phyloP scores from a whole-genome alignment of 2,888 invertebrate genomes.

The Eilema depressum region DNA sequence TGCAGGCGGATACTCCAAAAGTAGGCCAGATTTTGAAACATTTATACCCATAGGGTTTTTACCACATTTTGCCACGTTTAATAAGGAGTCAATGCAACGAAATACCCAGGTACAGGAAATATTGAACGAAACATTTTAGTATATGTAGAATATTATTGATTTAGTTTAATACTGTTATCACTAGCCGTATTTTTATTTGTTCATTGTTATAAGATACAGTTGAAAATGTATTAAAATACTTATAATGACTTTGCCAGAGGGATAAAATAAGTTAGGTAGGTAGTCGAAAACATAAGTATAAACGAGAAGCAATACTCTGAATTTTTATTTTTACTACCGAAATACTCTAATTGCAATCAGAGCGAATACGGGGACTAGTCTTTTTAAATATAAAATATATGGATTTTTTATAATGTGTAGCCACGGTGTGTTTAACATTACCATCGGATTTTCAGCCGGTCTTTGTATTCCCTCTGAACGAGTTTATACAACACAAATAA shows the following conservation, averaged over 20 bases:
- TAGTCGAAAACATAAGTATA: slow-evolving; percentile 85
- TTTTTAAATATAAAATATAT: slow-evolving; percentile 31
- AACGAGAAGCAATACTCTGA: slow-evolving; percentile 86
- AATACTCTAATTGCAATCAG: slow-evolving; percentile 77
- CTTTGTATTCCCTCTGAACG: slow-evolving; percentile 62
- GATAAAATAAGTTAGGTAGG: slow-evolving; percentile 82
- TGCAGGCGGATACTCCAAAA: slow-evolving; percentile 37
- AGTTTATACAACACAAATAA: slow-evolving; percentile 63
- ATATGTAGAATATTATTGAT: slow-evolving; percentile 63
- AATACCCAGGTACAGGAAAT: slow-evolving; percentile 69
- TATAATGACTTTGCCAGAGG: slow-evolving; percentile 80
- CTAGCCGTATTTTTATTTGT: slow-evolving; percentile 60
- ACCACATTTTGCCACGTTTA: slow-evolving; percentile 42
- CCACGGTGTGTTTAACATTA: slow-evolving; percentile 31
- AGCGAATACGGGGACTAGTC: slow-evolving; percentile 65
- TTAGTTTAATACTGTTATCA: slow-evolving; percentile 67
- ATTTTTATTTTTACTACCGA: slow-evolving; percentile 81
- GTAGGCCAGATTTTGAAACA: slow-evolving; percentile 35
- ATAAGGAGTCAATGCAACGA: slow-evolving; percentile 72
- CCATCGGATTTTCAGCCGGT: slow-evolving; percentile 47
- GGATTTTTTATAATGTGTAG: slow-evolving; percentile 40
- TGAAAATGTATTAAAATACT: slow-evolving; percentile 54
- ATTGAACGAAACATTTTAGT: slow-evolving; percentile 61
- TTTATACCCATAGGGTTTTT: slow-evolving; percentile 39
- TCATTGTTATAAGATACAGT: slow-evolving; percentile 61